Conservation (phyloP, 1,140 invertebrate species). For the Penaeus japonicus region DNA sequence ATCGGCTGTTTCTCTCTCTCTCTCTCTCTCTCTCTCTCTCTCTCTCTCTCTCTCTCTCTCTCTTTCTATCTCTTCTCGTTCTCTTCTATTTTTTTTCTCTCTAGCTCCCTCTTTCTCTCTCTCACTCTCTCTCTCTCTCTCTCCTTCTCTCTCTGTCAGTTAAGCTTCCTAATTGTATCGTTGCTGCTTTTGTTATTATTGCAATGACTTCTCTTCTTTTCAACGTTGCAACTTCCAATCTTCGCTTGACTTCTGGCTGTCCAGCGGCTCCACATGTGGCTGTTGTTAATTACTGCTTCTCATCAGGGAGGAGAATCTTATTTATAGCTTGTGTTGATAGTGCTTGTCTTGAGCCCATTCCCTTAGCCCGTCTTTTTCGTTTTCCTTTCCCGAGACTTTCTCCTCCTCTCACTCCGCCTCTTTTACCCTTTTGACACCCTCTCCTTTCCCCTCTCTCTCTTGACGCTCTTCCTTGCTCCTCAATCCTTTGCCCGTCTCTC, state of each 20-base stretch:
- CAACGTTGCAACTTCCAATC: too few species aligned
- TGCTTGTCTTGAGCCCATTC: too few species aligned
- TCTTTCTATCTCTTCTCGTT: not conserved
- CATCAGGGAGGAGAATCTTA: too few species aligned
- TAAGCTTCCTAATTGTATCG: too few species aligned
- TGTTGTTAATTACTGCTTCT: too few species aligned
- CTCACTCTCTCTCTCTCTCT: not conserved
- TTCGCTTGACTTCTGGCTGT: too few species aligned
- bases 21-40: slow-evolving; percentile 4
- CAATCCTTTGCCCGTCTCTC: not conserved
- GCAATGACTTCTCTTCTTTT: too few species aligned
- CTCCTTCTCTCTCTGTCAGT: not conserved
- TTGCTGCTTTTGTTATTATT: too few species aligned
- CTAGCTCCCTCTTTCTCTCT: not conserved
- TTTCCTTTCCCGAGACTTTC: not conserved
- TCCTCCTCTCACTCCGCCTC: not conserved
- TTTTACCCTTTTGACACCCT: not conserved
- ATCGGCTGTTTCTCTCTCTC: not conserved
- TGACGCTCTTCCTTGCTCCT: not conserved
- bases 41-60: not conserved
- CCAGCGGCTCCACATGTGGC: too few species aligned
- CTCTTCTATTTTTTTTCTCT: not conserved
- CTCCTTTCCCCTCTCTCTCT: not conserved
- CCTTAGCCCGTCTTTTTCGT: not conserved
- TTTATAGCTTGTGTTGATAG: too few species aligned